Base-by-base conservation (phyloP, 2,797 vertebrate species). In the Manis crassicaudata region DNA sequence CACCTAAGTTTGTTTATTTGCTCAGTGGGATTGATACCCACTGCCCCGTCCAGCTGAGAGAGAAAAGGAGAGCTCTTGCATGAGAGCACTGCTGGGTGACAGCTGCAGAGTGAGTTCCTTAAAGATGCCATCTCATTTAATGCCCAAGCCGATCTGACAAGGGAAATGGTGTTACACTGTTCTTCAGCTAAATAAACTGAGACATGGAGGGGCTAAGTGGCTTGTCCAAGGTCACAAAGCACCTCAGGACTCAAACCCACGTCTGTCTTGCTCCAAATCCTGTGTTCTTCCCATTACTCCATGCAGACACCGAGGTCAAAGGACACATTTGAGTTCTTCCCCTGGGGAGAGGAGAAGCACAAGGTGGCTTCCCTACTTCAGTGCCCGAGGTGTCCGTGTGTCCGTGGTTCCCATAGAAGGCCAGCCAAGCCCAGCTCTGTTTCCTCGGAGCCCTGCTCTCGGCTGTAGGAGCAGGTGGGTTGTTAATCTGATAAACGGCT, bases 401-500 rank as follows among this genome's bases (percentile, higher is more conserved):
- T 73, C 77, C 82, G 95, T 62, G 70, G 14, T 52, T 56, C 46
- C 52, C 81, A 50, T 4, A 87, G 77, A 88, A 56, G 92, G 56
- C 62, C 54, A 85, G 50, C 35, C 46, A 80, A 95, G 79, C 54
- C 37, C 29, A 60, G 27, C 50, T 80, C 81, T 92, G 16, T 77
- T 90, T 85, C 93, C 62, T 84, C 92, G 62, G 93, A 90, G 67
- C 40, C 50, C 76, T 29, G 60, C 25, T 40, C 27, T 72, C 65
- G 87, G 67, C 73, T 86, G 43, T 62, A 72, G 75, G 80, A 95
- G 46, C 77, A 92, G 94, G 80, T 46, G 35, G 70, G 87, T 73
- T 93, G 94, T 90, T 97, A 92, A 95, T 96, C 89, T 95, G 92
- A 96, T 94, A 92, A 95, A 86, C 46, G 11, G 83, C 75, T 96